phyloP scores from a whole-genome alignment of 2,888 invertebrate species.

The Pammene aurita region DNA sequence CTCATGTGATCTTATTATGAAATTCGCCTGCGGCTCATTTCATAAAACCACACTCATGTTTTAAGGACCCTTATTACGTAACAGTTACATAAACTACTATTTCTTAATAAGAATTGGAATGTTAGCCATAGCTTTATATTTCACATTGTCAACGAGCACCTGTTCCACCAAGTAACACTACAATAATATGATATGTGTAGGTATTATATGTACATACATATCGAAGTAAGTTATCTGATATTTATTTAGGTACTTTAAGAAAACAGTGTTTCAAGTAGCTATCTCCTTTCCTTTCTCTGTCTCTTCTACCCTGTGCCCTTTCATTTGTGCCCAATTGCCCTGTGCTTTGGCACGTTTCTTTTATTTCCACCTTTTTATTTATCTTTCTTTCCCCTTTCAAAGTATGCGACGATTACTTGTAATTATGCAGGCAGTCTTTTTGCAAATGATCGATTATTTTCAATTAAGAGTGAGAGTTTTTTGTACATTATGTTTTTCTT shows the following conservation, averaged over 20 bases:
- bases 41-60: too few species aligned
- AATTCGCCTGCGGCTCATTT: too few species aligned
- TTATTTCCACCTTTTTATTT: constrained; percentile 63
- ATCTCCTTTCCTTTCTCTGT: constrained; percentile 64
- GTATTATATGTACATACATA: too few species aligned
- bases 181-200: too few species aligned
- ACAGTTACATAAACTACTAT: too few species aligned
- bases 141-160: too few species aligned
- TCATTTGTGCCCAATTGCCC: constrained; percentile 77
- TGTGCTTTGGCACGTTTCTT: constrained; percentile 78
- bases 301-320: constrained; percentile 68
- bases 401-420: constrained; percentile 53
- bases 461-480: constrained; percentile 48
- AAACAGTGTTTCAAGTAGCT: neutral
- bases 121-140: too few species aligned
- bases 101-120: too few species aligned
- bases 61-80: too few species aligned
- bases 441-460: constrained; percentile 45
- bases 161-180: too few species aligned
- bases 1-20: too few species aligned
- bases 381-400: constrained; percentile 60
- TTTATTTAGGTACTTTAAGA: neutral
- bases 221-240: too few species aligned
- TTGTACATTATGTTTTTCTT: constrained; percentile 26
- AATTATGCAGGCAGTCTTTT: constrained; percentile 58